Conservation (phyloP, 1,140 invertebrate species). For the Zaprionus kolodkinae region DNA sequence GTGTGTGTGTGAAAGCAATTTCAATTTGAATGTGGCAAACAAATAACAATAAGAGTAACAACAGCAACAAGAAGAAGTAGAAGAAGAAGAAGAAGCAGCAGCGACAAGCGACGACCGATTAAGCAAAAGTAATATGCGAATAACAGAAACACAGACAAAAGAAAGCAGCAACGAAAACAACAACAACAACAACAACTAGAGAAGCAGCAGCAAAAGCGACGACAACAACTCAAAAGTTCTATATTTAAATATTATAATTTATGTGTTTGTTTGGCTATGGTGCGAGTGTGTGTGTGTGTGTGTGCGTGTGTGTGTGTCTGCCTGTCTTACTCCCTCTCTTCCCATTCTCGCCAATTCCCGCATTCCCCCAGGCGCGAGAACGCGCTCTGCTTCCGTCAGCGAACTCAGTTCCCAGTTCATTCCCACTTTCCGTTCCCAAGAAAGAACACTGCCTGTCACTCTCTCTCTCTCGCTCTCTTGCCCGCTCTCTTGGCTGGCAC, state of each 20-base stretch:
- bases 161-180: constrained; percentile 51
- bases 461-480: neutral
- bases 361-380: constrained; percentile 17
- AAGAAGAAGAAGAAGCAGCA: constrained; percentile 4
- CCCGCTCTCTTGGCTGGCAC: neutral
- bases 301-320: constrained; percentile 51
- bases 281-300: constrained; percentile 20
- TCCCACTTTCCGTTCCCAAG: constrained; percentile 57
- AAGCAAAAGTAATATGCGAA: constrained; percentile 66
- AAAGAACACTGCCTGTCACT: constrained; percentile 9
- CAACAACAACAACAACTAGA: constrained; percentile 35
- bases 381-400: constrained; percentile 50
- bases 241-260: constrained; percentile 83
- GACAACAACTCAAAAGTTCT: constrained; percentile 81
- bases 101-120: constrained; percentile 46
- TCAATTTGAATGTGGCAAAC: constrained; percentile 43
- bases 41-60: constrained; percentile 29
- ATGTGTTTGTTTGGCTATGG: constrained; percentile 80
- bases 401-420: constrained; percentile 56
- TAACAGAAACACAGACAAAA: constrained; percentile 43
- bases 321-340: constrained; percentile 25
- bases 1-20: constrained; percentile 56
- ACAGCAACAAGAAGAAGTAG: too few relatives aligned
- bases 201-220: constrained; percentile 31
- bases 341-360: constrained; percentile 22